Percentiles rank a stretch among this genome's conserved stretches.
Conservation (phyloP, 2,888 invertebrate genomes). For the Drosophila anomalata region DNA sequence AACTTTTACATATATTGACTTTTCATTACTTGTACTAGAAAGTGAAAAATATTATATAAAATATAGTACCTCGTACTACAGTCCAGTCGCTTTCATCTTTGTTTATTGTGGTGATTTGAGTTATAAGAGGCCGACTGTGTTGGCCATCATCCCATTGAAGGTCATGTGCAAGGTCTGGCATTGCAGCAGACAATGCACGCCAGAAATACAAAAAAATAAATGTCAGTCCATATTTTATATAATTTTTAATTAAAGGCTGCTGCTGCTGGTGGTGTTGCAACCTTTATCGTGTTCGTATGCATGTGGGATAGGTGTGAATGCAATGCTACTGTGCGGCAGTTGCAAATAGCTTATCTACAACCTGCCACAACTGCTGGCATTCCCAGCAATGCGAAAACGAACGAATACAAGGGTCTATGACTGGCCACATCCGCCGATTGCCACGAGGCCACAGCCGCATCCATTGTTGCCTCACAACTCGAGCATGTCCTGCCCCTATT, state of each 20-base stretch:
- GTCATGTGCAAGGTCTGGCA: slow-evolving; percentile 28
- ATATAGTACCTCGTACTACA: too few relatives aligned
- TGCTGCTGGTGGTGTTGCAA: slow-evolving; percentile 14
- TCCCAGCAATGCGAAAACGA: slow-evolving; percentile 30
- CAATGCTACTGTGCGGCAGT: slow-evolving; percentile 9
- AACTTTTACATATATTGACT: neutral
- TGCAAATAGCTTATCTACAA: slow-evolving; percentile 51
- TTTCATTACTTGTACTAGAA: neutral
- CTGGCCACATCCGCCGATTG: slow-evolving; percentile 51
- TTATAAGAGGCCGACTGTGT: slow-evolving; percentile 11
- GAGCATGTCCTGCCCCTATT: slow-evolving; percentile 60
- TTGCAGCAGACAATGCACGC: slow-evolving; percentile 21
- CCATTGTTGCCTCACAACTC: slow-evolving; percentile 62
- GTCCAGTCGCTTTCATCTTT: neutral
- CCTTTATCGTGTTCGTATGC: slow-evolving; percentile 3
- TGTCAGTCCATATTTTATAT: slow-evolving; percentile 36
- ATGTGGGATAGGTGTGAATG: slow-evolving; percentile 15
- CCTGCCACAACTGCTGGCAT: slow-evolving; percentile 56
- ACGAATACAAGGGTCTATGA: slow-evolving; percentile 36
- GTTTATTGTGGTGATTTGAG: neutral
- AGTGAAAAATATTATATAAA: too few relatives aligned
- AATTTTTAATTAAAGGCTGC: slow-evolving; percentile 42
- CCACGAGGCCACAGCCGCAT: slow-evolving; percentile 33
- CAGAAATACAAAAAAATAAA: slow-evolving; percentile 28
- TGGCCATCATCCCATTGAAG: slow-evolving; percentile 22